A percentile compares a stretch with the other conserved stretches of the same genome.
Evolutionary conservation across 2,113 vertebrate species (phyloP).

Genomic region (Ceyx cyanopectus): DNA sequence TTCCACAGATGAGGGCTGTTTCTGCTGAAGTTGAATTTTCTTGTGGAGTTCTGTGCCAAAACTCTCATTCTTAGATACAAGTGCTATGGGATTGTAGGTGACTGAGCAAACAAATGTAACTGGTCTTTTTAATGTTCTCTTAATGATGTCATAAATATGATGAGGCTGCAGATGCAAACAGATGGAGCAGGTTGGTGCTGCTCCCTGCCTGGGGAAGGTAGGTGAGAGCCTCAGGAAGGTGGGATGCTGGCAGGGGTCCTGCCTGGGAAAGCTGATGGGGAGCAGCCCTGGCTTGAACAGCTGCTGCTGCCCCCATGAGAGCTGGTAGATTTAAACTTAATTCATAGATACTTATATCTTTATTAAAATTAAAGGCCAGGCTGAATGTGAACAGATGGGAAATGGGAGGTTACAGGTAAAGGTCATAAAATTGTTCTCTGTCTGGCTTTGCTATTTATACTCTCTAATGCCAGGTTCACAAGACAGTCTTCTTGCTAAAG

Average conservation of each 20-base stretch:
- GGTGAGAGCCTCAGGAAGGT: accelerated
- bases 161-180: background rate
- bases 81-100: background rate
- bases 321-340: background rate
- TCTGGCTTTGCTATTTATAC: accelerated
- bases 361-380: background rate
- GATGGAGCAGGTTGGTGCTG: background rate
- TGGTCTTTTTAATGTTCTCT: background rate
- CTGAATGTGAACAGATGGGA: background rate
- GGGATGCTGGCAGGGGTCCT: background rate
- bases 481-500: background rate
- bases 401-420: background rate
- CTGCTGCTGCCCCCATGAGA: background rate
- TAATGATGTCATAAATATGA: background rate
- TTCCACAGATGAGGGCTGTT: background rate
- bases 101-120: background rate
- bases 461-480: background rate
- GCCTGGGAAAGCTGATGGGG: background rate
- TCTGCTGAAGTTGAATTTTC: background rate
- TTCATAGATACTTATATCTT: background rate
- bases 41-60: background rate
- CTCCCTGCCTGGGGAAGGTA: accelerated
- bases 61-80: background rate
- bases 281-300: background rate
- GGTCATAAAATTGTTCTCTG: background rate